Percentiles rank a stretch among this genome's conserved stretches.
Conservation (phyloP, 2,797 vertebrate genomes). For the Bradypodion pumilum region DNA sequence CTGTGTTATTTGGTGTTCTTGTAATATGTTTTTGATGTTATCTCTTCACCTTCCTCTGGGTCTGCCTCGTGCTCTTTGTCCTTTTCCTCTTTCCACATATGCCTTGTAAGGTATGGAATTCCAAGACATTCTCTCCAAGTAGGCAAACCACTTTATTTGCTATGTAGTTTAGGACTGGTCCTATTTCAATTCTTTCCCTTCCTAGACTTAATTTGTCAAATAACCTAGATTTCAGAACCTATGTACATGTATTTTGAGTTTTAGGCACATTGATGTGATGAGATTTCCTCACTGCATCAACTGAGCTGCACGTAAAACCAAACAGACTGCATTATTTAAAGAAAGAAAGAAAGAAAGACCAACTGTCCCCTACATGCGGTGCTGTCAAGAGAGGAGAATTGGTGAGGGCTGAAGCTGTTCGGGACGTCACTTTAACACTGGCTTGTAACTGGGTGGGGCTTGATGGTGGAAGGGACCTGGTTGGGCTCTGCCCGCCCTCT, state of each 20-base stretch:
- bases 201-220: no score
- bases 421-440: slow-evolving; percentile 78
- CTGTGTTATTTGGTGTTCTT: no score
- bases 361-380: slow-evolving; percentile 84
- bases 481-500: slow-evolving; percentile 93
- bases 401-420: slow-evolving; percentile 85
- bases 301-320: slow-evolving; percentile 21
- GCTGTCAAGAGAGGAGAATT: slow-evolving; percentile 97
- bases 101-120: no score
- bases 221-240: background rate
- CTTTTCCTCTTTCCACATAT: no score
- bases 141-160: no score
- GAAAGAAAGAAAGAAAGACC: background rate
- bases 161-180: no score
- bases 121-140: no score
- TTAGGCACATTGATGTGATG: background rate
- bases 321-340: fast-evolving
- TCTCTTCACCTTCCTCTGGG: no score
- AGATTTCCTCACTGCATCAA: background rate
- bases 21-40: no score
- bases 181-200: no score
- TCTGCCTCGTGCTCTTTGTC: no score
- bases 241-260: slow-evolving; percentile 27
- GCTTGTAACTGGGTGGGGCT: slow-evolving; percentile 79
- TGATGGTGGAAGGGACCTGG: slow-evolving; percentile 80